These are phyloP conservation scores for Perccottus glenii DNA, from an alignment of 2,113 vertebrate genomes.

Conservation along the genomic window DNA sequence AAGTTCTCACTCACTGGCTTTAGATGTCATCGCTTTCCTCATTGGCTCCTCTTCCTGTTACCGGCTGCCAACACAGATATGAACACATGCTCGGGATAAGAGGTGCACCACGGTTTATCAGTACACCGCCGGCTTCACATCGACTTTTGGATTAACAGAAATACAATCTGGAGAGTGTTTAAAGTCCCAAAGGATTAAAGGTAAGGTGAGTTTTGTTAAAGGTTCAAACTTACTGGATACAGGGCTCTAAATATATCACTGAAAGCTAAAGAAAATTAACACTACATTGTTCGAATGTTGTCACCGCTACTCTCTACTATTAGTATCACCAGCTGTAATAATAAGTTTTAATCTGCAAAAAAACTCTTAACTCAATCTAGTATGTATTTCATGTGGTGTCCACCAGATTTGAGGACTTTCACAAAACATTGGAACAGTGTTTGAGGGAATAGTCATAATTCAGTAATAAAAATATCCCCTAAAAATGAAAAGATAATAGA, in stretches of 20 bases:
- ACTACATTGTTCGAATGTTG: too few relatives aligned
- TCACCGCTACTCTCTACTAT: too few relatives aligned
- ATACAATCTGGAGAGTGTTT: not conserved
- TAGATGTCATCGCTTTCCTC: conserved; percentile 10
- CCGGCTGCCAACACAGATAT: conserved; percentile 3
- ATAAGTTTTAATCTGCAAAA: too few relatives aligned
- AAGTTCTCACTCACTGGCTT: conserved; percentile 4
- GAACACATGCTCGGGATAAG: conserved; percentile 31
- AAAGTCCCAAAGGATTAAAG: conserved; percentile 16
- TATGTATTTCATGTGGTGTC: too few relatives aligned
- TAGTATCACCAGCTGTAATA: too few relatives aligned
- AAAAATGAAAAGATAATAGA: too few relatives aligned
- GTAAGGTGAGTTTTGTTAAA: conserved; percentile 29
- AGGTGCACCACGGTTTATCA: not conserved
- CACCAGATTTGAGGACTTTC: too few relatives aligned
- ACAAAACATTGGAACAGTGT: not conserved
- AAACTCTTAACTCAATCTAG: too few relatives aligned
- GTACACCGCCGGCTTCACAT: not conserved
- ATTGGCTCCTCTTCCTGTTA: conserved; percentile 32
- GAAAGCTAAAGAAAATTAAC: too few relatives aligned
- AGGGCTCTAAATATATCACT: too few relatives aligned
- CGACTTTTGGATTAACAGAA: not conserved
- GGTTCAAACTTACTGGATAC: not conserved
- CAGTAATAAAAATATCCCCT: too few relatives aligned
- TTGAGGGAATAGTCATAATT: too few relatives aligned